Conservation (phyloP, 2,797 vertebrate species). For the Pseudotriccus pelzelni region DNA sequence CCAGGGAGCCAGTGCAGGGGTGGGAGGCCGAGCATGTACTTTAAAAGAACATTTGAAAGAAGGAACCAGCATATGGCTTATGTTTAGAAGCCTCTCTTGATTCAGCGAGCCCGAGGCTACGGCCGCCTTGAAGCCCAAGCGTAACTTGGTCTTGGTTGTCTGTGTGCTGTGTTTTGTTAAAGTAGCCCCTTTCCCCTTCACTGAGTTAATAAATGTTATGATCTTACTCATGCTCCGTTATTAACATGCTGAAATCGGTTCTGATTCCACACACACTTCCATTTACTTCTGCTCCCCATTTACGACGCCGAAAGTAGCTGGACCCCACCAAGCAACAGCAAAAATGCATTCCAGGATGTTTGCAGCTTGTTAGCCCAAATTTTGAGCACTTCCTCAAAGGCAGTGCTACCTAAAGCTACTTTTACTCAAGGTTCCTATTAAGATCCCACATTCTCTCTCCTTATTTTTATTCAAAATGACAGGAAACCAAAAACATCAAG, state of each 20-base stretch:
- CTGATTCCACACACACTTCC: background rate
- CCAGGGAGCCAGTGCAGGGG: background rate
- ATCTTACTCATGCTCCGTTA: background rate
- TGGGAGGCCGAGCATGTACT: background rate
- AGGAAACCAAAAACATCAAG: conserved; percentile 47
- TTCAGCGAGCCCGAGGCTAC: background rate
- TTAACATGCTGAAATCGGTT: background rate
- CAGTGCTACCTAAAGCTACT: background rate
- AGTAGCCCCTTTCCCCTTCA: background rate
- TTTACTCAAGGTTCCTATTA: background rate
- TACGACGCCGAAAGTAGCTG: background rate
- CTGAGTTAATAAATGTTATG: background rate
- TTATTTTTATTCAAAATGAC: conserved; percentile 65
- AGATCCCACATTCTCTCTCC: background rate
- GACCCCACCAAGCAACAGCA: background rate
- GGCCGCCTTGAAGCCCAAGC: background rate
- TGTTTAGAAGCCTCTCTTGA: conserved; percentile 31
- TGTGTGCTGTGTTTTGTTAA: conserved; percentile 20
- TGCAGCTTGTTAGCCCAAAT: conserved; percentile 1
- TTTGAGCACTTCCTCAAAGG: background rate
- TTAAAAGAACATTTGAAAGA: conserved; percentile 31
- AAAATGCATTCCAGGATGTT: background rate
- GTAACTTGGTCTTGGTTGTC: background rate
- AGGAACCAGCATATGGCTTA: conserved; percentile 39
- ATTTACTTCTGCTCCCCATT: background rate